phyloP scores from a whole-genome alignment of 2,113 vertebrate genomes.

The Protobothrops mucrosquamatus region DNA sequence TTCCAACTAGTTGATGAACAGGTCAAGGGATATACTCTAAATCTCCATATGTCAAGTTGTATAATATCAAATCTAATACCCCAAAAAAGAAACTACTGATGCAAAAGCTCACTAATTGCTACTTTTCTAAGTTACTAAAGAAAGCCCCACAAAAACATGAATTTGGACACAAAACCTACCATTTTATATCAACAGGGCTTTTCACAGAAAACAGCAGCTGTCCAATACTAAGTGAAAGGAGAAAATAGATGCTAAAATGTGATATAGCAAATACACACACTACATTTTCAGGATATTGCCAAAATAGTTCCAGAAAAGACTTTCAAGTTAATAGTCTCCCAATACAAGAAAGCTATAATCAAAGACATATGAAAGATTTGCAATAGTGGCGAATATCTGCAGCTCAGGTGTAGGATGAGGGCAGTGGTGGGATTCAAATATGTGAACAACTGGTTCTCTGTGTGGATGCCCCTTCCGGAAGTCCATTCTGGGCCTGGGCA shows the following conservation, averaged over 20 bases:
- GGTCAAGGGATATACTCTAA: background rate
- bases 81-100: conserved; percentile 17
- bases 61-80: background rate
- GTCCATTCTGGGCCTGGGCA: no score
- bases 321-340: background rate
- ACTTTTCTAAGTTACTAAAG: conserved; percentile 9
- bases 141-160: background rate
- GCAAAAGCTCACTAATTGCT: conserved; percentile 28
- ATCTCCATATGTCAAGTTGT: background rate
- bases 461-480: no score
- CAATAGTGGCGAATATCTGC: no score
- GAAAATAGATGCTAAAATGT: background rate
- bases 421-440: no score
- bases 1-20: background rate
- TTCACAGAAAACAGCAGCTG: background rate
- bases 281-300: background rate
- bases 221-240: background rate
- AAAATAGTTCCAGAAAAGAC: background rate
- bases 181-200: conserved; percentile 20
- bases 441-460: no score
- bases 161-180: background rate
- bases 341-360: background rate
- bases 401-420: no score
- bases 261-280: background rate
- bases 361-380: background rate